Percentiles rank a stretch among this genome's conserved stretches.
Evolutionary conservation across 2,113 vertebrate genomes (phyloP).

Genomic region (Hemicordylus capensis): DNA sequence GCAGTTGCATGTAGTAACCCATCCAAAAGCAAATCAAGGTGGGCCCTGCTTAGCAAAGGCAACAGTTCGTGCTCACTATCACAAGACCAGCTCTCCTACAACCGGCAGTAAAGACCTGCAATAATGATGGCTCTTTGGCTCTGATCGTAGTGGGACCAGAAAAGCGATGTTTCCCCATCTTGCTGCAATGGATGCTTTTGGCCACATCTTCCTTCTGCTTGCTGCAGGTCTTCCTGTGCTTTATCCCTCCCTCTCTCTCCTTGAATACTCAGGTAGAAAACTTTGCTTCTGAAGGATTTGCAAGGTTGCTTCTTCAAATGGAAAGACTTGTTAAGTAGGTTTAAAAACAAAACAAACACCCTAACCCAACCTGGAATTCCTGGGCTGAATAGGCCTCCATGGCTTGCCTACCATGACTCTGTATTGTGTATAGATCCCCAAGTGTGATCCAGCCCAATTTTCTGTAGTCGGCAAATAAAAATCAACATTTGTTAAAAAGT

Average conservation of each 20-base stretch:
- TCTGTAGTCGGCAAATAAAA: neutral
- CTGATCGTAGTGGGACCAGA: too few species aligned
- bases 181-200: neutral
- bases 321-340: neutral
- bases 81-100: too few species aligned
- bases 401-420: neutral
- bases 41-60: too few species aligned
- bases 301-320: neutral
- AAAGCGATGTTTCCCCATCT: neutral
- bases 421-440: neutral
- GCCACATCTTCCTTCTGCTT: neutral
- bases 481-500: slow-evolving; percentile 2
- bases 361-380: too few species aligned
- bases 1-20: too few species aligned
- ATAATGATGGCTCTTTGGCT: neutral
- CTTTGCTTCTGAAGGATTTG: neutral
- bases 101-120: neutral
- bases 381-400: neutral
- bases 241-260: neutral
- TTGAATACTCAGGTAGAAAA: neutral
- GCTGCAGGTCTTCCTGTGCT: neutral
- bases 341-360: too few species aligned
- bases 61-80: too few species aligned
- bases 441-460: neutral
- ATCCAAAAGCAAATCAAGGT: too few species aligned